Evolutionary conservation across 2,888 invertebrate genomes (phyloP).

Genomic region (Trisateles emortualis): DNA sequence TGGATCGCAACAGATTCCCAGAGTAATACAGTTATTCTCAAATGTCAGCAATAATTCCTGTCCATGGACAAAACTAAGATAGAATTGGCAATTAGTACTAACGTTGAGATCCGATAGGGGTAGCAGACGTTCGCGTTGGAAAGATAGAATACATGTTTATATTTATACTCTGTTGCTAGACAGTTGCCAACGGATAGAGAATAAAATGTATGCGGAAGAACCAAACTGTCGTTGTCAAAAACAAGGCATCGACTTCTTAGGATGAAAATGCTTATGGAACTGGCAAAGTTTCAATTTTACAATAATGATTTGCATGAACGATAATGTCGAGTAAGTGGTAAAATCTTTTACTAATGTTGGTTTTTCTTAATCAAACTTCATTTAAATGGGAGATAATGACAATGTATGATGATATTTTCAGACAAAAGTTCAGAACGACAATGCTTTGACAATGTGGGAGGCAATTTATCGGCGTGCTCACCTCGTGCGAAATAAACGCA

Average conservation of each 20-base stretch:
- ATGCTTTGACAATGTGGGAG: conserved; percentile 38
- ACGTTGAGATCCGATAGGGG: too few relatives aligned
- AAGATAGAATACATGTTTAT: conserved; percentile 23
- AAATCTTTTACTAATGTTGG: neutral
- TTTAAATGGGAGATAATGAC: neutral
- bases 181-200: conserved; percentile 39
- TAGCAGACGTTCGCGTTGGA: too few relatives aligned
- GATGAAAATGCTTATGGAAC: conserved; percentile 12
- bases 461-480: conserved; percentile 35
- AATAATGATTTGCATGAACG: conserved; percentile 27
- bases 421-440: neutral
- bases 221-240: conserved; percentile 17
- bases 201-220: conserved; percentile 40
- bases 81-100: neutral
- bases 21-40: too few relatives aligned
- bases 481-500: conserved; percentile 45
- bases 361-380: neutral
- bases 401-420: conserved; percentile 21
- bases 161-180: conserved; percentile 41
- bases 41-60: neutral
- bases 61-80: neutral
- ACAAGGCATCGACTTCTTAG: conserved; percentile 37
- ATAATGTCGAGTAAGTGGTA: conserved; percentile 21
- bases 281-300: conserved; percentile 30
- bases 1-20: neutral